A percentile compares a stretch with the other conserved stretches of the same genome.
Conservation (phyloP, 2,888 invertebrate genomes). For the Suillia variegata region DNA sequence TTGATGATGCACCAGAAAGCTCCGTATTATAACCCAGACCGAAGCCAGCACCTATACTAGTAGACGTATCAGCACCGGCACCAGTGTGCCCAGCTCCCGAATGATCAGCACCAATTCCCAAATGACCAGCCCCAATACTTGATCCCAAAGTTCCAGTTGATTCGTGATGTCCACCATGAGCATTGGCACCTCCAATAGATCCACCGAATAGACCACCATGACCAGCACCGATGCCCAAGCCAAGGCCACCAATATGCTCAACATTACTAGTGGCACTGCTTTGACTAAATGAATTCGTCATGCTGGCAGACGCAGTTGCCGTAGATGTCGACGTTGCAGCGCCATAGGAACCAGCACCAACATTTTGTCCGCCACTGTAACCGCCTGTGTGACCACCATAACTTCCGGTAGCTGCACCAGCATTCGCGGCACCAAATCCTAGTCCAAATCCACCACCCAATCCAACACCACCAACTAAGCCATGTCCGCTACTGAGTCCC, state of each 20-base stretch:
- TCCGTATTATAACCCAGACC: too few species aligned
- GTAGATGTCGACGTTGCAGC: background rate
- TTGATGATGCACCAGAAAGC: too few species aligned
- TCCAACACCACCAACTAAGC: constrained; percentile 10
- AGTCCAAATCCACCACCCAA: constrained; percentile 1
- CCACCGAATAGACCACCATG: constrained; percentile 13
- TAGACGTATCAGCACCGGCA: too few species aligned
- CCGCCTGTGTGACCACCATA: constrained; percentile 3
- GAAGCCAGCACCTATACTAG: too few species aligned
- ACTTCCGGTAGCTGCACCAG: too few species aligned
- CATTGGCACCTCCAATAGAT: background rate
- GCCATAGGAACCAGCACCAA: constrained; percentile 1
- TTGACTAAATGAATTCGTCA: too few species aligned
- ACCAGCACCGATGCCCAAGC: constrained; percentile 2
- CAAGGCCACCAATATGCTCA: constrained; percentile 4
- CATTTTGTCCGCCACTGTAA: background rate
- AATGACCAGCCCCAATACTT: background rate
- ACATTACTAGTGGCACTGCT: too few species aligned
- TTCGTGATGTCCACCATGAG: background rate
- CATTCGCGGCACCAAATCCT: background rate
- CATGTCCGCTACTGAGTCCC: constrained; percentile 13
- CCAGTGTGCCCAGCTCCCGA: background rate
- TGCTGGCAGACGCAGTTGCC: too few species aligned
- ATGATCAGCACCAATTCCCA: background rate
- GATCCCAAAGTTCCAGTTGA: background rate